Percentiles rank a stretch among this genome's conserved stretches.
These are phyloP conservation scores for Auanema freiburgensis DNA, from an alignment of 2,888 invertebrate genomes.

Conservation along the genomic window DNA sequence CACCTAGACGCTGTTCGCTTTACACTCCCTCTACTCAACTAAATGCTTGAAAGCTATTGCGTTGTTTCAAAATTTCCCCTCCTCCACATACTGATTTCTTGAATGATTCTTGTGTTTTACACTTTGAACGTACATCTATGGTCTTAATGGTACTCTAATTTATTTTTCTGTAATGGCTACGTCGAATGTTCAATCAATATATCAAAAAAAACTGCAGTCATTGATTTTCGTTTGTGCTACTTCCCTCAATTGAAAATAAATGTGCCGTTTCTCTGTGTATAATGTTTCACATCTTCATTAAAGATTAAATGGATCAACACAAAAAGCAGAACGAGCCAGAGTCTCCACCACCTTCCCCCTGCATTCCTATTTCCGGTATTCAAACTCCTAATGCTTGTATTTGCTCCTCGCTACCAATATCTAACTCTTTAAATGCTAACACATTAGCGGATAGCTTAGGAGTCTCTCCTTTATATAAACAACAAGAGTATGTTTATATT, in stretches of 20 bases:
- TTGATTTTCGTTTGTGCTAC: slow-evolving; percentile 2
- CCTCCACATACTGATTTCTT: too few relatives aligned
- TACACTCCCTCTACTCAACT: too few relatives aligned
- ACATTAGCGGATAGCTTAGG: slow-evolving; percentile 59
- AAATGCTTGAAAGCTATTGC: too few relatives aligned
- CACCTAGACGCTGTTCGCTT: too few relatives aligned
- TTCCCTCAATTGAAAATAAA: background rate
- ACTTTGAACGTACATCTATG: too few relatives aligned
- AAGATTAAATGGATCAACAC: background rate
- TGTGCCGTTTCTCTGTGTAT: background rate
- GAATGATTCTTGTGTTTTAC: too few relatives aligned
- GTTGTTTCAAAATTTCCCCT: too few relatives aligned
- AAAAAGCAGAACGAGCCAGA: slow-evolving; percentile 6
- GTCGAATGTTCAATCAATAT: background rate
- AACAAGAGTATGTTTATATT: slow-evolving; percentile 53
- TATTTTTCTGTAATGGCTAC: too few relatives aligned
- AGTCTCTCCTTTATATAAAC: slow-evolving; percentile 61
- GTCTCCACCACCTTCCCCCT: slow-evolving; percentile 15
- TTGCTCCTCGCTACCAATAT: slow-evolving; percentile 16
- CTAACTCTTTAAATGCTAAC: slow-evolving; percentile 46
- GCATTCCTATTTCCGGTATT: slow-evolving; percentile 6
- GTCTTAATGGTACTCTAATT: too few relatives aligned
- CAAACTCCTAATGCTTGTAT: slow-evolving; percentile 9
- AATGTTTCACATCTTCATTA: too few relatives aligned
- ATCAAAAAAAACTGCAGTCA: background rate